Evolutionary conservation across 2,888 invertebrate genomes (phyloP).

Genomic region (Boloria euphrosyne): DNA sequence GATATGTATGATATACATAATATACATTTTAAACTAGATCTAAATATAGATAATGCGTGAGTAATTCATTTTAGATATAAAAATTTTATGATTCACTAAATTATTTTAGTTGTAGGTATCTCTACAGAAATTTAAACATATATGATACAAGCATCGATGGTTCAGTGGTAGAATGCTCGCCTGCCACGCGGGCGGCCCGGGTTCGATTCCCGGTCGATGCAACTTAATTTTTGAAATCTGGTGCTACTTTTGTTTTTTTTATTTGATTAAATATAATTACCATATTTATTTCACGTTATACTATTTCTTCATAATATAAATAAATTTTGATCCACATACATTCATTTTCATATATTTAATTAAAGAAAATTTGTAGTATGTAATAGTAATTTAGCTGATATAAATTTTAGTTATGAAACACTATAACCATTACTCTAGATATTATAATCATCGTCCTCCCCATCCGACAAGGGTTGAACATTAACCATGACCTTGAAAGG

Average conservation of each 20-base stretch:
- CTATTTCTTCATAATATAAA: too few species aligned
- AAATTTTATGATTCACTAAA: too few species aligned
- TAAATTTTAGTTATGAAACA: too few species aligned
- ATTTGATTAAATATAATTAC: too few species aligned
- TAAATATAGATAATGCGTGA: too few species aligned
- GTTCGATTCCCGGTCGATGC: conserved; percentile 80
- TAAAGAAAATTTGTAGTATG: background rate
- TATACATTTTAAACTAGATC: too few species aligned
- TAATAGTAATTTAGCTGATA: too few species aligned
- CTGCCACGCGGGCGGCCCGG: conserved; percentile 83
- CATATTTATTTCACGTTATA: too few species aligned
- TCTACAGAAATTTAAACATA: background rate
- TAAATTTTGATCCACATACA: background rate
- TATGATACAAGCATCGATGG: background rate
- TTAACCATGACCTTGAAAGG: conserved; percentile 34
- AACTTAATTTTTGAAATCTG: conserved; percentile 6
- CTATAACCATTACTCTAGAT: background rate
- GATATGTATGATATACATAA: too few species aligned
- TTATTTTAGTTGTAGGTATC: too few species aligned
- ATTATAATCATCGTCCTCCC: background rate
- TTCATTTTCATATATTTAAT: background rate
- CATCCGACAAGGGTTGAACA: conserved; percentile 17
- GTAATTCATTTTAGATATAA: too few species aligned
- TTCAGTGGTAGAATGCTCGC: conserved; percentile 59
- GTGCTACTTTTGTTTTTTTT: background rate